Percentiles rank a stretch among this genome's conserved stretches.
Conservation (phyloP, 1,140 invertebrate species). For the Capitella teleta region DNA sequence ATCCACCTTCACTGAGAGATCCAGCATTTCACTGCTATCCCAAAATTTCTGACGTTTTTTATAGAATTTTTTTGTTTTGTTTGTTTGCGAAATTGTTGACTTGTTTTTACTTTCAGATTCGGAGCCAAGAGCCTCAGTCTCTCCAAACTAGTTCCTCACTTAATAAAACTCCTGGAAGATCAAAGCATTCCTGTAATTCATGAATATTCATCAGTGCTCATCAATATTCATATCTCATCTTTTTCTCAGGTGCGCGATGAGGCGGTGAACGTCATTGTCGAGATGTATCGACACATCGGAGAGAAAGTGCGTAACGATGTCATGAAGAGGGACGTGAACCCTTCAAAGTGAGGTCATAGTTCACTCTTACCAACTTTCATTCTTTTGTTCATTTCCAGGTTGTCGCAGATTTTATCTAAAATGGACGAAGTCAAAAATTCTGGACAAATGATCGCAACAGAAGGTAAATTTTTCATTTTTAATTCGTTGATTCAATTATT, state of each 20-base stretch:
- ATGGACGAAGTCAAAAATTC: slow-evolving; percentile 76
- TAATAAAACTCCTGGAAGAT: slow-evolving; percentile 77
- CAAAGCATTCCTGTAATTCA: slow-evolving; percentile 63
- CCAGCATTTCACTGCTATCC: slow-evolving; percentile 1
- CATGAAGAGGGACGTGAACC: slow-evolving; percentile 62
- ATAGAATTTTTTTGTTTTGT: slow-evolving; percentile 7
- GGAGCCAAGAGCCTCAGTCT: slow-evolving; percentile 69
- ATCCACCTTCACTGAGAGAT: neutral
- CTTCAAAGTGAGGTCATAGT: slow-evolving; percentile 56
- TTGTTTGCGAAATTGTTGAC: too few species aligned
- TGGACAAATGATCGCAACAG: slow-evolving; percentile 67
- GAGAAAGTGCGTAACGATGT: slow-evolving; percentile 75
- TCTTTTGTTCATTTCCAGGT: slow-evolving; percentile 28
- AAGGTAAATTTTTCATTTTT: slow-evolving; percentile 30
- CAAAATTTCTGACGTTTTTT: neutral
- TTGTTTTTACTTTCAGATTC: slow-evolving; percentile 51
- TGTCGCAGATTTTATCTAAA: slow-evolving; percentile 62
- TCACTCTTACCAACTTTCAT: too few species aligned
- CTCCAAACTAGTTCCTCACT: slow-evolving; percentile 65
- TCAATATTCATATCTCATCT: neutral
- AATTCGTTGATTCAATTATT: too few species aligned
- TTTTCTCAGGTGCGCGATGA: slow-evolving; percentile 55
- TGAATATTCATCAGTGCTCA: neutral
- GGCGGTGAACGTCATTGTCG: slow-evolving; percentile 70
- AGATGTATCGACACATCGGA: slow-evolving; percentile 86